These are phyloP conservation scores for Lasioglossum marginatum DNA, from an alignment of 2,888 invertebrate species.

Conservation along the genomic window DNA sequence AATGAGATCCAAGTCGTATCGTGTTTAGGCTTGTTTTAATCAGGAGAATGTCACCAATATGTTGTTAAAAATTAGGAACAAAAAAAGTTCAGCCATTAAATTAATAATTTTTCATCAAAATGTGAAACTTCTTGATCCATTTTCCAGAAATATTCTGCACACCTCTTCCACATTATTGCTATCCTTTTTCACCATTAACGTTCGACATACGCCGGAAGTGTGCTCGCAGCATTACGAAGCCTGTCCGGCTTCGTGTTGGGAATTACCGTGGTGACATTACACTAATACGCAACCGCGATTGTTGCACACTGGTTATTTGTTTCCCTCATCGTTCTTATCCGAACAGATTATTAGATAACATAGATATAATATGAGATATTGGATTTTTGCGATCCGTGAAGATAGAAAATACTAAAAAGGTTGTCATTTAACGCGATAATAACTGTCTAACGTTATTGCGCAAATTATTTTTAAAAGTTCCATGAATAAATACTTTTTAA, in stretches of 20 bases:
- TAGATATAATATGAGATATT: neutral
- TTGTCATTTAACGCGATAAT: neutral
- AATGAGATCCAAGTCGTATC: neutral
- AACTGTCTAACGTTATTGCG: neutral
- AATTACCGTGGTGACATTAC: slow-evolving; percentile 42
- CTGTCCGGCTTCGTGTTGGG: slow-evolving; percentile 46
- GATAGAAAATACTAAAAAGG: neutral
- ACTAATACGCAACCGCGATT: slow-evolving; percentile 22
- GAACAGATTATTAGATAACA: neutral
- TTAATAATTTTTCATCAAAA: neutral
- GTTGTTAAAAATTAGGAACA: neutral
- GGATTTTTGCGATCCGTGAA: neutral
- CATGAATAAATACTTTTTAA: neutral
- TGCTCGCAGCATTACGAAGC: slow-evolving; percentile 25
- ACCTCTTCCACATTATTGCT: slow-evolving; percentile 11
- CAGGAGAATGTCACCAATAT: neutral
- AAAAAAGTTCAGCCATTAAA: neutral
- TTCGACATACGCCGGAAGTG: slow-evolving; percentile 50
- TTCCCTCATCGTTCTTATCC: neutral
- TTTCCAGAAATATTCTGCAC: neutral
- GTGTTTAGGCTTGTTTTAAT: neutral
- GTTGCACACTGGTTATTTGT: slow-evolving; percentile 24
- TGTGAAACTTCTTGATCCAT: neutral
- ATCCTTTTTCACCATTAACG: slow-evolving; percentile 18
- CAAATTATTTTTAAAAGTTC: neutral